These are phyloP conservation scores for Eunapius fragilis DNA, from an alignment of 37 sponge, comb jelly and placozoan genomes.

Conservation along the genomic window DNA sequence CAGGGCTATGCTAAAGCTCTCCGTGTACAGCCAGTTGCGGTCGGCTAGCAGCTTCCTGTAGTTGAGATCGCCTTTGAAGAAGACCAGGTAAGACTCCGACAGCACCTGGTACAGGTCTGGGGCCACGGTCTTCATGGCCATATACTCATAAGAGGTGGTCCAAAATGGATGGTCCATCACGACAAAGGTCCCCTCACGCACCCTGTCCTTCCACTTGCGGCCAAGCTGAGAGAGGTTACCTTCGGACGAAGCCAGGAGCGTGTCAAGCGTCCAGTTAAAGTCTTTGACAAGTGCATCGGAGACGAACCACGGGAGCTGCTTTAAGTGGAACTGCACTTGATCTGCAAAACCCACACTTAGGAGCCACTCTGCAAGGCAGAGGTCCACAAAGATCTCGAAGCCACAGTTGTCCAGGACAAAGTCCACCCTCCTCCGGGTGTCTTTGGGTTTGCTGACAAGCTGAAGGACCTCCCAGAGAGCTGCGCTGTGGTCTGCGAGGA, in stretches of 20 bases:
- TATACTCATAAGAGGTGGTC: conserved; percentile 90
- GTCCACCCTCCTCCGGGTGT: conserved; percentile 60
- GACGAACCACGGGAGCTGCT: conserved; percentile 98
- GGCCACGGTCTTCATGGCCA: conserved; percentile 77
- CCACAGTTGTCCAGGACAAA: conserved; percentile 97
- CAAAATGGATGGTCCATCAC: conserved; percentile 86
- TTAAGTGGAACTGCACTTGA: conserved; percentile 81
- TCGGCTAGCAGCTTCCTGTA: conserved; percentile 96
- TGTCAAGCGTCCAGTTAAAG: conserved; percentile 80
- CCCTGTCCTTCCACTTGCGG: conserved; percentile 49
- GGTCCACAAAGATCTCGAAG: conserved; percentile 92
- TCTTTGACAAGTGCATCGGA: conserved; percentile 87
- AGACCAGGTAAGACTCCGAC: conserved; percentile 61
- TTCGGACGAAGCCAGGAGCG: conserved; percentile 34
- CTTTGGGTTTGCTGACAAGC: conserved; percentile 30
- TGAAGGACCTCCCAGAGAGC: conserved; percentile 71
- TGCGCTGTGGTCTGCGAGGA: conserved; percentile 76
- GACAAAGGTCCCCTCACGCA: conserved; percentile 56
- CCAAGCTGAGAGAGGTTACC: conserved; percentile 53
- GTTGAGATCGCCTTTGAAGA: conserved; percentile 99
- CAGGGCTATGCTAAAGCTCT: conserved; percentile 73
- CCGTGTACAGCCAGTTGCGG: conserved; percentile 90
- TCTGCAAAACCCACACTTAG: conserved; percentile 53
- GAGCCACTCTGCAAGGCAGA: conserved; percentile 91
- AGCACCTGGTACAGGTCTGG: conserved; percentile 84